Base-by-base conservation (phyloP, 1,140 invertebrate species). In the Physella acuta region DNA sequence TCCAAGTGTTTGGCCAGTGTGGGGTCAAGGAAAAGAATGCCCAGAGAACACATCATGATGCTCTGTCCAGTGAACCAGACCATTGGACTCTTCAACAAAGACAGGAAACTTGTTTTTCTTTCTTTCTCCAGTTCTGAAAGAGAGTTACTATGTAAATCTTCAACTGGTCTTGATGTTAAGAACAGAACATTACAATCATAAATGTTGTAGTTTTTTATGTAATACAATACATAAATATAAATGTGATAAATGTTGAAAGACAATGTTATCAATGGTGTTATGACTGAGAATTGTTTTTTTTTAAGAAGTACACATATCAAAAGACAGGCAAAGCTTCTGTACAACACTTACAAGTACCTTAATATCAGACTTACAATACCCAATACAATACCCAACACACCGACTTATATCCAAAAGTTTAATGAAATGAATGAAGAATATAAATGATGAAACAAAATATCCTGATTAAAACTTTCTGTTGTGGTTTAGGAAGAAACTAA, bases 1-100 rank as follows among this genome's bases (percentile, higher is more conserved):
- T 73, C 16, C 3, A 85, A 70, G 73, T 84, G 83, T 16, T 76
- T 71, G 52, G 84, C 83, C 17, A 85, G 59, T 0, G 84, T 82
- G 1, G 83, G 80, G 61, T 84, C 82, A 37, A 85, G 75, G 69
- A 82, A 86, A 1, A 81, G 84, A 8, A 86, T 68, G n/a, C 76
- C 72, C 55, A 75, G 75, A 14, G 77, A 70, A 33, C 73, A 73
- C 30, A 44, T 33, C 20, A 71, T 37, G 3, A 80, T 74, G 58
- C 56, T 70, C 2, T 81, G 20, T 5, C 51, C 56, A 17, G 75
- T 71, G 3, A 81, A 53, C 3, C 75, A 36, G 1, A 76, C 73
- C 24, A 74, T 64, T 14, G 75, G 75, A 67, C 73, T 80, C 30
- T 49, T 71, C 17, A 78, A 55, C 16, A 78, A 53, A 26, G 14